A percentile compares a stretch with the other conserved stretches of the same genome.
Conservation (phyloP, 2,888 invertebrate species). For the Morinoia aosen region DNA sequence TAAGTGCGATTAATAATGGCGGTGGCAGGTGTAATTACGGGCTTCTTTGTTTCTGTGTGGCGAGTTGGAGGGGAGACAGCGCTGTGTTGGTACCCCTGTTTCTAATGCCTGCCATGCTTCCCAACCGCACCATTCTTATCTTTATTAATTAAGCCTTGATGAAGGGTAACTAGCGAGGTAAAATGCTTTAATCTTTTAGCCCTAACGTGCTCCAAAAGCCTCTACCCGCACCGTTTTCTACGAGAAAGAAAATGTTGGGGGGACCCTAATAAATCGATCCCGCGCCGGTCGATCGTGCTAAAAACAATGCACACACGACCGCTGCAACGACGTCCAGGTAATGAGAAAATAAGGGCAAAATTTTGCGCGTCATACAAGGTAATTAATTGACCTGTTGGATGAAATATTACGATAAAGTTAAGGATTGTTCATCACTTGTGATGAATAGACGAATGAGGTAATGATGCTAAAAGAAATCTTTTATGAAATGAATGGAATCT, state of each 20-base stretch:
- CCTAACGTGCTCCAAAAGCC: background rate
- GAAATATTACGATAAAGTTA: background rate
- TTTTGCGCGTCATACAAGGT: background rate
- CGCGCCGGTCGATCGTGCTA: background rate
- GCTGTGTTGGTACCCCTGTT: background rate
- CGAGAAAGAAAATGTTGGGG: background rate
- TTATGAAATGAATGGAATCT: too few species aligned
- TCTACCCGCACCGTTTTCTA: background rate
- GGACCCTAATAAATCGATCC: background rate
- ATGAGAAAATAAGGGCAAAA: background rate
- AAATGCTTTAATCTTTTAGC: background rate
- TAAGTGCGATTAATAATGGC: background rate
- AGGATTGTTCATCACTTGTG: background rate
- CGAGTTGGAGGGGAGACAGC: background rate
- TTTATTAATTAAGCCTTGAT: conserved; percentile 33
- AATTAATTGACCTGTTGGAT: background rate
- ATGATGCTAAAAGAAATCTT: background rate
- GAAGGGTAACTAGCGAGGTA: conserved; percentile 35
- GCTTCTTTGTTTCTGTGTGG: background rate
- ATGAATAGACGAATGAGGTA: background rate
- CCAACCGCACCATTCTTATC: conserved; percentile 40
- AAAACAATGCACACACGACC: background rate
- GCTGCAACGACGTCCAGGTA: background rate
- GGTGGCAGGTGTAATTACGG: background rate
- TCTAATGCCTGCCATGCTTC: conserved; percentile 28